Evolutionary conservation across 2,888 invertebrate species (phyloP).

Genomic region (Cephus sareptanus): DNA sequence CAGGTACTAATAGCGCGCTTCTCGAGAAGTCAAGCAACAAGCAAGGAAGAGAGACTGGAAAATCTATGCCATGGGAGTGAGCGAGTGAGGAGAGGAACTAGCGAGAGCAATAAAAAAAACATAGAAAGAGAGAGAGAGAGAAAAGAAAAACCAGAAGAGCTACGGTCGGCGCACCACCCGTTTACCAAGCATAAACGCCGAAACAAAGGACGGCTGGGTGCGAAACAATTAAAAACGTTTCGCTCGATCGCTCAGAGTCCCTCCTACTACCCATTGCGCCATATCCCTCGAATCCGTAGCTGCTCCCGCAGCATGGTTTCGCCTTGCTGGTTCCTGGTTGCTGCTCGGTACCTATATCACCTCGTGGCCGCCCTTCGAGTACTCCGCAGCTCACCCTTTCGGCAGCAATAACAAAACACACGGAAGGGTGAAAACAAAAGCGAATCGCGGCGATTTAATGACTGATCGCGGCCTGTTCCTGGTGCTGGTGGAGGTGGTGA

Average conservation of each 20-base stretch:
- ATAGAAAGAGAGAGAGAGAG: conserved; percentile 11
- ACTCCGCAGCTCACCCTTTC: conserved; percentile 31
- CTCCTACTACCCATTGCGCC: conserved; percentile 10
- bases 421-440: conserved; percentile 54
- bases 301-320: conserved; percentile 10
- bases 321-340: conserved; percentile 13
- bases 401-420: conserved; percentile 37
- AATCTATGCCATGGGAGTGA: conserved; percentile 8
- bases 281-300: conserved; percentile 10
- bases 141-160: conserved; percentile 18
- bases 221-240: conserved; percentile 66
- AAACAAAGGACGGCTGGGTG: conserved; percentile 62
- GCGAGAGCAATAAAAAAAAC: conserved; percentile 17
- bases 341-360: conserved; percentile 7
- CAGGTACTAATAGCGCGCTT: not conserved
- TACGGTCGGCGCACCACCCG: conserved; percentile 43
- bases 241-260: conserved; percentile 60
- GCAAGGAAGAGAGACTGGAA: conserved; percentile 12
- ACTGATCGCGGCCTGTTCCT: conserved; percentile 59
- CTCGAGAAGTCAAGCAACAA: conserved; percentile 9
- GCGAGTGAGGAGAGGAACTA: conserved; percentile 16
- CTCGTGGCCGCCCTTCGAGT: conserved; percentile 17
- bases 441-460: conserved; percentile 62
- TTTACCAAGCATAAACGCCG: conserved; percentile 62
- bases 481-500: conserved; percentile 37